These are phyloP conservation scores for Electrona antarctica DNA, from an alignment of 2,113 vertebrate genomes.

Conservation along the genomic window DNA sequence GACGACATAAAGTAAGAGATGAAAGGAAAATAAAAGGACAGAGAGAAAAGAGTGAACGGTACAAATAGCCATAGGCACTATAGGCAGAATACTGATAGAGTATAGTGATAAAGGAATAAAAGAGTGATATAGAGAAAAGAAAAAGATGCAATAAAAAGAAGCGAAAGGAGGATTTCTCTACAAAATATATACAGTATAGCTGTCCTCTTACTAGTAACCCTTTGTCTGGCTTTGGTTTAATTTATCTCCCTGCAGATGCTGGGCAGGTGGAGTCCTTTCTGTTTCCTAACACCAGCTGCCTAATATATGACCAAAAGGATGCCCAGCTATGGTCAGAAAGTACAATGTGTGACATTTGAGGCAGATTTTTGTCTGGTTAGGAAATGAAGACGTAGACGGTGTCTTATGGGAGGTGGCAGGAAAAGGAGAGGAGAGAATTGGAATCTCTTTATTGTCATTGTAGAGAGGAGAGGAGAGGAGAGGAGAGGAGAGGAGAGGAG, in stretches of 20 bases:
- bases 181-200: too few species aligned
- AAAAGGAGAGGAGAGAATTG: too few species aligned
- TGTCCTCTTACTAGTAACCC: conserved; percentile 12
- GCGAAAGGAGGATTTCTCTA: background rate
- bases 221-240: conserved; percentile 11
- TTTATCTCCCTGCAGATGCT: conserved; percentile 5
- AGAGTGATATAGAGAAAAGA: background rate
- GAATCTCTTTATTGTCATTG: too few species aligned
- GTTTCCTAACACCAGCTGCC: background rate
- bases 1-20: background rate
- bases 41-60: background rate
- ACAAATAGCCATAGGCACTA: too few species aligned
- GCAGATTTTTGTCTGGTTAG: conserved; percentile 10
- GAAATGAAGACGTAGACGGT: conserved; percentile 13
- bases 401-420: too few species aligned
- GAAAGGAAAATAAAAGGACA: background rate
- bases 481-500: background rate
- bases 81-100: background rate
- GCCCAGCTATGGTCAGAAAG: background rate
- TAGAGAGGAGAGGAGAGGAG: background rate
- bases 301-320: background rate
- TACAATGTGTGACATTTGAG: conserved; percentile 33
- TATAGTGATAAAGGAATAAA: background rate
- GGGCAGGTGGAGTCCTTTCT: background rate
- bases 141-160: too few species aligned